Conservation (phyloP, 2,797 vertebrate genomes). For the Falco novaeseelandiae region DNA sequence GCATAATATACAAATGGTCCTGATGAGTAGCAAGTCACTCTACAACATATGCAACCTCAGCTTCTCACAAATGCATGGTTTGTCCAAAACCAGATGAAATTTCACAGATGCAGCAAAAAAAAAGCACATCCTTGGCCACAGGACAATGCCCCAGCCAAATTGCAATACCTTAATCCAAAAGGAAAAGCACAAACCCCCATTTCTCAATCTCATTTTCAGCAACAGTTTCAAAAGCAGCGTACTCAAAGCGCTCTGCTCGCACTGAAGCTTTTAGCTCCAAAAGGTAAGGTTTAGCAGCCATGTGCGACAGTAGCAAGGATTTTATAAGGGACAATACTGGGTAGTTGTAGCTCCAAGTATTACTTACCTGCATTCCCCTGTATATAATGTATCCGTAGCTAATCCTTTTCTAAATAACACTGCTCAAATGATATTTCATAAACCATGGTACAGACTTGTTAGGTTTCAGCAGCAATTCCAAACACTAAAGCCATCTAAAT, state of each 20-base stretch:
- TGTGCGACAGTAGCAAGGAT: not conserved
- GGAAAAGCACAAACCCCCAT: not conserved
- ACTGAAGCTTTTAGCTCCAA: not conserved
- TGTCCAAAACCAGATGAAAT: not conserved
- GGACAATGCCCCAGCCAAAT: not conserved
- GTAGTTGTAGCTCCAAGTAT: not conserved
- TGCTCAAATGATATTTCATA: not conserved
- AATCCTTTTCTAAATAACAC: conserved; percentile 10
- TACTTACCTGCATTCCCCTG: not conserved
- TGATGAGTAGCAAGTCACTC: not conserved
- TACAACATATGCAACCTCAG: not conserved
- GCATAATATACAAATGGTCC: not conserved
- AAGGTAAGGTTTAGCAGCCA: not conserved
- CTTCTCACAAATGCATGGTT: not conserved
- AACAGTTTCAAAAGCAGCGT: not conserved
- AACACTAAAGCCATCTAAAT: conserved; percentile 38
- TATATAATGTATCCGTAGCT: not conserved
- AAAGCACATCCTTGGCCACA: not conserved
- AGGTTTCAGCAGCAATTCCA: conserved; percentile 59
- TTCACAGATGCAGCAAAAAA: not conserved
- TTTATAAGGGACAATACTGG: not conserved
- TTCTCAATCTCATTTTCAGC: not conserved
- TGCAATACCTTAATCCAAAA: not conserved
- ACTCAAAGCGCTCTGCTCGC: not conserved
- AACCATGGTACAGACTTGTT: not conserved